Evolutionary conservation across 2,113 vertebrate genomes (phyloP).

Genomic region (Misgurnus anguillicaudatus): DNA sequence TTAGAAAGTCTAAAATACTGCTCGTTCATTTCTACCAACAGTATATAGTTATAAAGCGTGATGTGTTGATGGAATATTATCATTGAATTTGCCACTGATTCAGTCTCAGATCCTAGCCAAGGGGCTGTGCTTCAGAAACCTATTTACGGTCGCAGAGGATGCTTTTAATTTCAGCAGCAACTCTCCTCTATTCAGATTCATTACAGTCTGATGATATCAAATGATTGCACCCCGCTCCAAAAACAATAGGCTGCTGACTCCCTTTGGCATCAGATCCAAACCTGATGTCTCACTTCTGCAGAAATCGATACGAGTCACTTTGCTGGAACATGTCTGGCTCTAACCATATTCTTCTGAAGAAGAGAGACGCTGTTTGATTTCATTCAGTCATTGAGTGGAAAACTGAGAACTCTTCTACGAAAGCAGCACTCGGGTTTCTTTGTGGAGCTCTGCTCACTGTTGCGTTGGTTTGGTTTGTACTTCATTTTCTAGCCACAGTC

Average conservation of each 20-base stretch:
- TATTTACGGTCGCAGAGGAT: conserved; percentile 41
- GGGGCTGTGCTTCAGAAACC: conserved; percentile 29
- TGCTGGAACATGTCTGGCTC: conserved; percentile 50
- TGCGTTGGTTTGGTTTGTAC: background rate
- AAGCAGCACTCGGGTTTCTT: background rate
- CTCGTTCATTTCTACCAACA: background rate
- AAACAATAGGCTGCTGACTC: conserved; percentile 61
- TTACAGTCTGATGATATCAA: conserved; percentile 73
- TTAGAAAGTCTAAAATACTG: background rate
- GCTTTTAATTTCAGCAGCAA: conserved; percentile 48
- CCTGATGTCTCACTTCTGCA: conserved; percentile 49
- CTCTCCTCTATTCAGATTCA: conserved; percentile 58
- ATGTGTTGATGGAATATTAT: conserved; percentile 32
- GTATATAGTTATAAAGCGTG: conserved; percentile 24
- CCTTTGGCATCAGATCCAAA: conserved; percentile 47
- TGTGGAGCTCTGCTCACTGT: background rate
- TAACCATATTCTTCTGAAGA: conserved; percentile 46
- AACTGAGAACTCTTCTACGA: conserved; percentile 1
- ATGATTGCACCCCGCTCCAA: conserved; percentile 65
- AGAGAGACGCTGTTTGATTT: conserved; percentile 28
- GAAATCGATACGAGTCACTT: conserved; percentile 51
- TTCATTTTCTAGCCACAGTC: conserved; percentile 3
- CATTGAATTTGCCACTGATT: conserved; percentile 30
- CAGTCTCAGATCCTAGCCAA: conserved; percentile 39
- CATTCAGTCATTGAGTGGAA: conserved; percentile 34